Evolutionary conservation across 1,140 invertebrate species (phyloP).

Genomic region (Listronotus oregonensis): DNA sequence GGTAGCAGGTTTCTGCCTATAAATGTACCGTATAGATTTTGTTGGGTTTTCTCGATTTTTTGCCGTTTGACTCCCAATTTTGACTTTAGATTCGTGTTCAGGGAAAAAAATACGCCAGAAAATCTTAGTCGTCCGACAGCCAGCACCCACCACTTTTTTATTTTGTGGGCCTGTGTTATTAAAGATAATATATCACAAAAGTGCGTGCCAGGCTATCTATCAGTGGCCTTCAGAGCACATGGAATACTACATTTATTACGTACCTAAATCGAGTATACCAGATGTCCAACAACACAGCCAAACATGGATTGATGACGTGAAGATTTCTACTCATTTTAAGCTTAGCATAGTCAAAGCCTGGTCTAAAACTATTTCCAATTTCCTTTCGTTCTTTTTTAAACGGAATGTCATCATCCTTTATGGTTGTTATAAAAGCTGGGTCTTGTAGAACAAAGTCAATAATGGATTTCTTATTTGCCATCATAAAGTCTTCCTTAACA

Average conservation of each 20-base stretch:
- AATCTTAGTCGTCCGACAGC: too few species aligned
- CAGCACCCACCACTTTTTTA: too few species aligned
- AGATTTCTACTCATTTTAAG: conserved; percentile 66
- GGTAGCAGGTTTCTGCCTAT: too few species aligned
- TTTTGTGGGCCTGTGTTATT: too few species aligned
- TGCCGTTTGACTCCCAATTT: too few species aligned
- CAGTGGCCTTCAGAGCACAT: too few species aligned
- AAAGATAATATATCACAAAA: too few species aligned
- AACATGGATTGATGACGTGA: conserved; percentile 80
- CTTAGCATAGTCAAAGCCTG: conserved; percentile 58
- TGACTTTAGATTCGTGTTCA: too few species aligned
- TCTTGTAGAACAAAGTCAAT: conserved; percentile 87
- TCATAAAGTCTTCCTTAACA: conserved; percentile 77
- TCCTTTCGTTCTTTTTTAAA: conserved; percentile 66
- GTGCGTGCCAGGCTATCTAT: too few species aligned
- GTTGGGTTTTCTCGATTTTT: too few species aligned
- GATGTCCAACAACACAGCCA: conserved; percentile 78
- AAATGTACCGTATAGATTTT: too few species aligned
- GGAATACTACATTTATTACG: conserved; percentile 50
- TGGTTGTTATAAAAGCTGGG: conserved; percentile 60
- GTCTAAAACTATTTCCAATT: conserved; percentile 68
- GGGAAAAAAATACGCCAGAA: too few species aligned
- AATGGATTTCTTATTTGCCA: conserved; percentile 85
- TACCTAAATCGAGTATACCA: conserved; percentile 82
- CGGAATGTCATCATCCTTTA: conserved; percentile 56